Evolutionary conservation across 2,113 vertebrate genomes (phyloP).

Genomic region (Marmota monax): DNA sequence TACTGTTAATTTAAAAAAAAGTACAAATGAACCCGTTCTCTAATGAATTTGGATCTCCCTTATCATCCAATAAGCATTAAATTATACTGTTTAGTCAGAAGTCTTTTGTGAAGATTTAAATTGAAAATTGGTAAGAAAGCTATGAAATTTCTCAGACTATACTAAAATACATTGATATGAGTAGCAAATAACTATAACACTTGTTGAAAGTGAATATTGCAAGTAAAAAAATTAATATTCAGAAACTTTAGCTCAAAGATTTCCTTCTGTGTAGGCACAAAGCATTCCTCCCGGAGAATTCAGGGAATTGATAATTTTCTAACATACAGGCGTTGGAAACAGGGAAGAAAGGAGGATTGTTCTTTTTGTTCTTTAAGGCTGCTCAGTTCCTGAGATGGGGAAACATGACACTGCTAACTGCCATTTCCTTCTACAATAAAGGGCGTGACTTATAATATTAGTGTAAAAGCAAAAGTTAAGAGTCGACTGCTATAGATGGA

Average conservation of each 20-base stretch:
- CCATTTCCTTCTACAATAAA: not conserved
- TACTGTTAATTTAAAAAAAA: not conserved
- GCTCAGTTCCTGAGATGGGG: not conserved
- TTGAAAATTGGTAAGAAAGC: conserved; percentile 24
- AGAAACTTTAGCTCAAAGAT: conserved; percentile 13
- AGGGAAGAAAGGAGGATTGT: not conserved
- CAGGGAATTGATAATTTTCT: not conserved
- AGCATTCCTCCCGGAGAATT: not conserved
- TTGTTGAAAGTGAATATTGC: not conserved
- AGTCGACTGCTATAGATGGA: conserved; percentile 57
- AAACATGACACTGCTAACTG: not conserved
- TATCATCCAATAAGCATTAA: not conserved
- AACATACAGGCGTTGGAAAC: not conserved
- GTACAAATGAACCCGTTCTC: not conserved
- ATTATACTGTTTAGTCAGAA: not conserved
- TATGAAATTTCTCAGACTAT: conserved; percentile 30
- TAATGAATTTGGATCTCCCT: not conserved
- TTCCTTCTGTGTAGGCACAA: not conserved
- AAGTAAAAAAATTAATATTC: conserved; percentile 25
- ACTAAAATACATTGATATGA: conserved; percentile 22
- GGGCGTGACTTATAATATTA: not conserved
- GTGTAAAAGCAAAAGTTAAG: conserved; percentile 31
- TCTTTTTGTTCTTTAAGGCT: not conserved
- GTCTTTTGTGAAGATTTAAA: too few species aligned
- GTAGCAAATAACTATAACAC: not conserved